Base-by-base conservation (phyloP, 53 echinoderm and acorn worm genomes). In the Temnopleurus reevesii region DNA sequence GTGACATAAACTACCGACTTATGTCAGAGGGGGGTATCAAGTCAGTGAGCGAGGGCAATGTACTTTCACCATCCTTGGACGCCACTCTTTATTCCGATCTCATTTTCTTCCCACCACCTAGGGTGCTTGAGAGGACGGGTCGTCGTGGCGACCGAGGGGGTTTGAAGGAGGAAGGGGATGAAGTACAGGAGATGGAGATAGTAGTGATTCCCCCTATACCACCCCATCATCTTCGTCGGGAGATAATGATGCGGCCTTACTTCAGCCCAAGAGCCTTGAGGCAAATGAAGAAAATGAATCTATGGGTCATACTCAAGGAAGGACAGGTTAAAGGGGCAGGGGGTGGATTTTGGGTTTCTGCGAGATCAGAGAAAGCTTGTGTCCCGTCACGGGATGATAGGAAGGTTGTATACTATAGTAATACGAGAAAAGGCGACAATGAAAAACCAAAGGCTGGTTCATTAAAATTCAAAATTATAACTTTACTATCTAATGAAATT, bases 51-150 rank as follows among this genome's bases (percentile, higher is more conserved):
- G 41, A 71, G 71, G 71, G 71, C 71, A 71, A 38, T 71, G 71
- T 71, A 71, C 71, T 71, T 56, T 71, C 41, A 36, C 5, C 10
- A 41, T 71, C 71, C 71, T 41, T 71, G 71, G 36, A 36, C 41
- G 71, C 71, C 71, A 71, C 71, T 71, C 71, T 71, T 71, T 41
- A 79, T 79, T 79, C 51, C 79, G 10, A 47, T 46, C 79, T 79
- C 79, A 79, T 79, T 79, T 79, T 79, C 79, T 79, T 23, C 79
- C 46, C 49, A 12, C 79, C 79, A 79, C 79, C 79, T 79, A 79
- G 29, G 79, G 79, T 79, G 79, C 49, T 46, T 18, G 28, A 79
- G 46, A 79, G 79, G 79, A 49, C 26, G 46, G n/a, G 71, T 71
- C 71, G 71, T 71, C 71, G 23, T 71, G 41, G 71, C 21, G 71